These are phyloP conservation scores for Plagodis pulveraria DNA, from an alignment of 2,888 invertebrate genomes.

Conservation along the genomic window DNA sequence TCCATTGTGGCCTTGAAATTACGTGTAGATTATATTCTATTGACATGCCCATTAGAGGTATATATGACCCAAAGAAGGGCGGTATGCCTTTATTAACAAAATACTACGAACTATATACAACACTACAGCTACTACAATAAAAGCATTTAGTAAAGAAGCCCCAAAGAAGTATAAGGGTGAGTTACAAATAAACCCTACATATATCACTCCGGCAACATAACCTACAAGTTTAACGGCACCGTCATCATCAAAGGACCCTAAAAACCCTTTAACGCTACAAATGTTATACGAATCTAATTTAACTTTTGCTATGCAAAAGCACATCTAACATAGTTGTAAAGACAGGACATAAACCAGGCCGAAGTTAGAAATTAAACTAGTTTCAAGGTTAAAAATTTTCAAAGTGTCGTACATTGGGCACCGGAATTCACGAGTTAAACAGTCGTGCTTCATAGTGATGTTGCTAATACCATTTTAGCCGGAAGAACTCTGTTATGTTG, in stretches of 20 bases:
- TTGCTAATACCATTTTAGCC: constrained; percentile 3
- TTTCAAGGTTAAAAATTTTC: constrained; percentile 29
- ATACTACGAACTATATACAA: too few relatives aligned
- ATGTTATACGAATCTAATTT: constrained; percentile 23
- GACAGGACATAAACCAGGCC: constrained; percentile 27
- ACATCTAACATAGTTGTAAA: constrained; percentile 27
- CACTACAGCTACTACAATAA: too few relatives aligned
- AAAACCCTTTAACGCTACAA: constrained; percentile 8
- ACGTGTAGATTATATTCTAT: too few relatives aligned
- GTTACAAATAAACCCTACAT: too few relatives aligned
- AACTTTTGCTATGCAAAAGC: constrained; percentile 24
- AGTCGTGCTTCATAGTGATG: constrained; percentile 15
- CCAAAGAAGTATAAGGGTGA: too few relatives aligned
- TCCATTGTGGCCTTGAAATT: too few relatives aligned
- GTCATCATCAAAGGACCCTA: constrained; percentile 2
- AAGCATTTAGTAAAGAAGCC: too few relatives aligned
- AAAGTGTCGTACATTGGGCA: constrained; percentile 23
- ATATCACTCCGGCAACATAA: too few relatives aligned
- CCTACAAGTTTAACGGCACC: too few relatives aligned
- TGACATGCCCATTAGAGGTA: too few relatives aligned
- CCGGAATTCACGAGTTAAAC: constrained; percentile 19
- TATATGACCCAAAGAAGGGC: too few relatives aligned
- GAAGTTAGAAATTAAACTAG: constrained; percentile 28
- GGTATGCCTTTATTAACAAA: too few relatives aligned
- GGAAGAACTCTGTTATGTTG: constrained; percentile 2